Base-by-base conservation (phyloP, 2,797 vertebrate genomes). In the Sebastes aleutianus region DNA sequence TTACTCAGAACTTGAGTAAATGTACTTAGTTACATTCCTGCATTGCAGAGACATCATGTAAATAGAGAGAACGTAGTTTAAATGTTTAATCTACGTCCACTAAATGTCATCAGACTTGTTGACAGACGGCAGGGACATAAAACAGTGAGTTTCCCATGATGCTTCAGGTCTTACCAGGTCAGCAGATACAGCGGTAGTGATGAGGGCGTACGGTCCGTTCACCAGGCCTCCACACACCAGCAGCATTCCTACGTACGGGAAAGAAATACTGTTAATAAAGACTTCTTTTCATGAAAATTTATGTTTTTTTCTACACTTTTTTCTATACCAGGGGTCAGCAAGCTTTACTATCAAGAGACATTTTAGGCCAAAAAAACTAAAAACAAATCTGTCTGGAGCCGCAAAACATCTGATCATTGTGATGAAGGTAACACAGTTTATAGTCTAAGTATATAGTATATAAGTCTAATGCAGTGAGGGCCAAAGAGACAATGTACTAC, bases 151-250 rank as follows among this genome's bases (percentile, higher is more conserved):
- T 72, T 82, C 78, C 70, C 57, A 74, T 76, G 63, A 76, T 36
- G 63, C 65, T 18, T 61, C 8, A 14, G 31, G 12, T n/a, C 96
- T 96, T 90, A 99, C 98, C 96, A 99, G 90, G 90, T 99, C 99
- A 70, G 99, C 98, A 0, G 98, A 99, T 3, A 99, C 99, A 0
- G 98, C 98, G 0, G 98, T 99, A 0, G 99, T 99, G 91, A 99
- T 99, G 84, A 99, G 97, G 0, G 98, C 96, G 0, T 99, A 99
- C 0, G 99, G 98, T 10, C 99, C 99, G 0, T 99, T 99, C 24
- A 99, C 99, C 76, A 99, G 95, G 14, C 92, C 95, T 0, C 99
- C 98, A 3, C 98, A 99, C 80, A 98, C 1, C 18, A 99, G 91
- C 83, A 99, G 94, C 98, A 99, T 98, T 0, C 90, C 99, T 99